phyloP scores from a whole-genome alignment of 1,140 invertebrate genomes.

The Scylla paramamosain region DNA sequence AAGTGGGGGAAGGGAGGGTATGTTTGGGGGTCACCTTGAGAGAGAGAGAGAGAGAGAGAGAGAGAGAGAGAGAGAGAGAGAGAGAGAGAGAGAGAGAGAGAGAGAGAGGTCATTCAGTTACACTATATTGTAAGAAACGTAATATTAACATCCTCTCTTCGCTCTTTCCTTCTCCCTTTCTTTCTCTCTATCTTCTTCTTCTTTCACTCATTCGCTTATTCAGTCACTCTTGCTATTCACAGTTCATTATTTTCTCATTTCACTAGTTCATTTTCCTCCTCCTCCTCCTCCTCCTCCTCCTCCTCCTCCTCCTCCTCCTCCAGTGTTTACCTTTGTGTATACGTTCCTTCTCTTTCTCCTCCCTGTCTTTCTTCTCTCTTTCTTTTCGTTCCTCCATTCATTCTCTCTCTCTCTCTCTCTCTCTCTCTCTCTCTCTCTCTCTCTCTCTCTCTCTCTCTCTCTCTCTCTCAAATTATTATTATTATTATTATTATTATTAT shows the following conservation, averaged over 20 bases:
- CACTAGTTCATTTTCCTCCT: neutral
- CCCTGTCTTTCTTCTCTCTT: neutral
- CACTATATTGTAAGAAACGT: neutral
- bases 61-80: neutral
- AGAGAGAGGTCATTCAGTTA: neutral
- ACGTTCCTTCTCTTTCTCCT: neutral
- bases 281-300: neutral
- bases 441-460: neutral
- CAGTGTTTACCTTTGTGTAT: neutral
- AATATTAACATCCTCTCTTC: neutral
- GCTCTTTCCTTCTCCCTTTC: neutral
- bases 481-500: neutral
- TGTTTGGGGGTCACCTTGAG: neutral
- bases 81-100: neutral
- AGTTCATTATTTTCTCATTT: neutral
- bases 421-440: constrained; percentile 11
- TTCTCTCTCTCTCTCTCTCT: constrained; percentile 29
- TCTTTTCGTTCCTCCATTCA: neutral
- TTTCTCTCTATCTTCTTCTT: neutral
- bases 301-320: neutral
- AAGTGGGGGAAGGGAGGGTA: neutral
- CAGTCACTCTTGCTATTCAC: neutral
- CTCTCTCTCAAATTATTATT: neutral
- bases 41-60: neutral
- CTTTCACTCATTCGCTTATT: neutral